phyloP scores from a whole-genome alignment of 1,140 invertebrate genomes.

The Leptonema lineaticorne region DNA sequence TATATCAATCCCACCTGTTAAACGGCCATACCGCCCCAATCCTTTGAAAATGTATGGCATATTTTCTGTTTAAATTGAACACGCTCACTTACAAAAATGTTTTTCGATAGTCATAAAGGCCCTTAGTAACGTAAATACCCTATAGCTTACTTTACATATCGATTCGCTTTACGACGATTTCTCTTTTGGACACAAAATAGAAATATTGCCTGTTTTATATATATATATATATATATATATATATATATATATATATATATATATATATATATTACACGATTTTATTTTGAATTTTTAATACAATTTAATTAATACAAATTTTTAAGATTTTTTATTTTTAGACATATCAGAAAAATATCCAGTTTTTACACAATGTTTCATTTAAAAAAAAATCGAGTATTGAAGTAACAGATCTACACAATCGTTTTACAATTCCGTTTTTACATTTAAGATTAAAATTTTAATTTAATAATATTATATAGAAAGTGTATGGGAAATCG shows the following conservation, averaged over 20 bases:
- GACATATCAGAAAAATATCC: too few species aligned
- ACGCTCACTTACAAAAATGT: not conserved
- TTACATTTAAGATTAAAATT: too few species aligned
- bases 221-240: not conserved
- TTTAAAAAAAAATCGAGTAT: too few species aligned
- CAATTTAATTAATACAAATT: too few species aligned
- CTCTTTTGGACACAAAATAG: not conserved
- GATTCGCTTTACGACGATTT: not conserved
- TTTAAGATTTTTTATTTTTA: too few species aligned
- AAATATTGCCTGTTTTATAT: not conserved
- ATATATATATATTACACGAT: too few species aligned
- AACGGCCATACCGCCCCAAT: not conserved
- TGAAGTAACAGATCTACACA: too few species aligned
- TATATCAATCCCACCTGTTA: constrained; percentile 9
- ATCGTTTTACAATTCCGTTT: too few species aligned
- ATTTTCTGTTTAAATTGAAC: constrained; percentile 1
- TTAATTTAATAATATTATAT: too few species aligned
- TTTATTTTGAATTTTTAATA: too few species aligned
- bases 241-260: not conserved
- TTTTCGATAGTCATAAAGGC: not conserved
- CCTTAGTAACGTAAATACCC: not conserved
- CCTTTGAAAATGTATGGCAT: not conserved
- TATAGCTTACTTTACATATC: not conserved
- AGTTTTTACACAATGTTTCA: too few species aligned
- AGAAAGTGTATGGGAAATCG: too few species aligned